Evolutionary conservation across 2,888 invertebrate genomes (phyloP).

Genomic region (Thyatira batis): DNA sequence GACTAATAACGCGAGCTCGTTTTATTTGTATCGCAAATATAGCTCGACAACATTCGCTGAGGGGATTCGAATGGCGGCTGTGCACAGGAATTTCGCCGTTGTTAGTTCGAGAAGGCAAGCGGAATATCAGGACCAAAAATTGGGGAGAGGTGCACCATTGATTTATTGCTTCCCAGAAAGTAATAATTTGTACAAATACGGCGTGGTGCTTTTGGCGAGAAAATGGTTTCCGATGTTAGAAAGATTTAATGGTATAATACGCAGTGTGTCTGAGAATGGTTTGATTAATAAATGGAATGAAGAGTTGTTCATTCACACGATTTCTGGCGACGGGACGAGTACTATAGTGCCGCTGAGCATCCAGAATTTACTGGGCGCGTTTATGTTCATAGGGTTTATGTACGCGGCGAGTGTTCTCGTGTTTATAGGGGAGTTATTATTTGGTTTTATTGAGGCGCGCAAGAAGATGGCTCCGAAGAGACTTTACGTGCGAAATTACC

Average conservation of each 20-base stretch:
- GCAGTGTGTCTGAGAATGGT: constrained; percentile 75
- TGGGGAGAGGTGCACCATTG: constrained; percentile 67
- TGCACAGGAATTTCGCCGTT: constrained; percentile 69
- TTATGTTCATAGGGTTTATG: constrained; percentile 73
- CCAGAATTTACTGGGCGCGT: constrained; percentile 73
- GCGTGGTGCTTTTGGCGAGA: constrained; percentile 70
- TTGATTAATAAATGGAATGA: constrained; percentile 77
- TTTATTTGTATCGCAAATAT: constrained; percentile 77
- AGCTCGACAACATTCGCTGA: constrained; percentile 66
- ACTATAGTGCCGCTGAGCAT: constrained; percentile 62
- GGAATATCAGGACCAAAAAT: constrained; percentile 68
- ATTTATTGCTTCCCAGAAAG: constrained; percentile 75
- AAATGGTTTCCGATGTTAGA: constrained; percentile 75
- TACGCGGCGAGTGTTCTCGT: constrained; percentile 58
- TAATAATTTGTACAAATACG: constrained; percentile 75
- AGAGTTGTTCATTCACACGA: constrained; percentile 62
- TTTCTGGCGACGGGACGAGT: constrained; percentile 46
- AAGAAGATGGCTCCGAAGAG: background rate
- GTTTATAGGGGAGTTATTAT: constrained; percentile 59
- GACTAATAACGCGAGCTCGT: constrained; percentile 72
- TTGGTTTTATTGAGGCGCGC: constrained; percentile 19
- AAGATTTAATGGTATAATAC: constrained; percentile 70
- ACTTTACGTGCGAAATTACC: background rate
- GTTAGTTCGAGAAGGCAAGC: constrained; percentile 73
- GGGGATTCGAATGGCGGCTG: constrained; percentile 65